Conservation (phyloP, 1,140 invertebrate genomes). For the Temnothorax longispinosus region DNA sequence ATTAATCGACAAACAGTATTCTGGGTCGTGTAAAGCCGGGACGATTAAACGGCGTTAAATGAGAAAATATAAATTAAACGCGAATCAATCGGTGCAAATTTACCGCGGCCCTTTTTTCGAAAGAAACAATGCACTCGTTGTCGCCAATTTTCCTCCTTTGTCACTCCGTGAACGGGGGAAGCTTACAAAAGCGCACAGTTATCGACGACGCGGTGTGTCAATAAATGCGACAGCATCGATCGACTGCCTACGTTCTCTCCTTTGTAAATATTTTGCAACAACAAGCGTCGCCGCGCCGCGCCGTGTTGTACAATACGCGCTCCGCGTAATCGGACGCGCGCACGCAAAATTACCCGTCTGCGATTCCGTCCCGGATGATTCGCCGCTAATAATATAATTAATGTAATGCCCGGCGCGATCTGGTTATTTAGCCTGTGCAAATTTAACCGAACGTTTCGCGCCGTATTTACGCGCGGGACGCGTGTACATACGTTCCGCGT, state of each 20-base stretch:
- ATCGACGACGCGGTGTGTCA: slow-evolving; percentile 27
- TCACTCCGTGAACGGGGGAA: not conserved
- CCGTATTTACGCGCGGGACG: not conserved
- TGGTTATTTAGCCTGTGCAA: slow-evolving; percentile 53
- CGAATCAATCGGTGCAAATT: slow-evolving; percentile 24
- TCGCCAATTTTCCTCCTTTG: slow-evolving; percentile 5
- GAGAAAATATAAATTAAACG: slow-evolving; percentile 8
- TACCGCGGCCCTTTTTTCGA: not conserved
- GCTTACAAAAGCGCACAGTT: slow-evolving; percentile 41
- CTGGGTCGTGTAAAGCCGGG: not conserved
- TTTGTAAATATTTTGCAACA: slow-evolving; percentile 48
- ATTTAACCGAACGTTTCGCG: slow-evolving; percentile 36
- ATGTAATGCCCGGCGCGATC: slow-evolving; percentile 44
- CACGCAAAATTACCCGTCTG: slow-evolving; percentile 43
- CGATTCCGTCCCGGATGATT: slow-evolving; percentile 53
- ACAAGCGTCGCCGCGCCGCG: slow-evolving; percentile 5
- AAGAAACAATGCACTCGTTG: slow-evolving; percentile 17
- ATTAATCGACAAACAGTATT: slow-evolving; percentile 9
- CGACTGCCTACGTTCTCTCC: slow-evolving; percentile 17
- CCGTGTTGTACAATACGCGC: not conserved
- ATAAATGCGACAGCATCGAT: slow-evolving; percentile 50
- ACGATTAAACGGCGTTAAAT: not conserved
- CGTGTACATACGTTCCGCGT: not conserved
- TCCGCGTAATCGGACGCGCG: slow-evolving; percentile 14
- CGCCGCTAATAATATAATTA: slow-evolving; percentile 60